Base-by-base conservation (phyloP, 2,888 invertebrate species). In the Sesia apiformis region DNA sequence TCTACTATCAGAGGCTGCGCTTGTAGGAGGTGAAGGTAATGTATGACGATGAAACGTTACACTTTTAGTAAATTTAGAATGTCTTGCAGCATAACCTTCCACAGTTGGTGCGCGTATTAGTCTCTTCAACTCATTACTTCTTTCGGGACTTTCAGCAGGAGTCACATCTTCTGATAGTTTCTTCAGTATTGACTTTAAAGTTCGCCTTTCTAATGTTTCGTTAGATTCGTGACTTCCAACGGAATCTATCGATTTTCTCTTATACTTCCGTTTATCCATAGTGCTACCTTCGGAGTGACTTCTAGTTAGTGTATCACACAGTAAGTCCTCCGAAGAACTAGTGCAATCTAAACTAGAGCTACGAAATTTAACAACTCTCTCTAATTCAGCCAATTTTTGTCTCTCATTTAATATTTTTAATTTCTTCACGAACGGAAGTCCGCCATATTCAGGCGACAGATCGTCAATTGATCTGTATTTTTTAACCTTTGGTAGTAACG, bases 31-130 rank as follows among this genome's bases (percentile, higher is more conserved):
- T 69, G 96, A 96, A 64, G 94, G 94, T 74, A 96, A 90, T 55
- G 96, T 96, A 77, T 95, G 94, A 58, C 94, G 90, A 83, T 96
- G 95, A 87, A 96, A 96, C 59, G 96, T 96, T 61, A 96, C 96
- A 82, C 96, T 96, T 90, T 96, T 97, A 53, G 95, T 91, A 77
- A 96, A 93, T 81, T 96, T 96, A 61, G 95, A 94, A 84, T 96
- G 96, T 72, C 96, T 91, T 53, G 95, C 96, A 57, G 95, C 96
- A 83, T 96, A 97, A 58, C 96, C 96, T 90, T 96, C 96, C 66
- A 96, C 89, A 57, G 96, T 96, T 59, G 95, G 96, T 40, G 96
- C 96, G 70, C 94, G 90, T 85, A 95, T 93, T 58, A 96, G 84
- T 72, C 91, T 93, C 65, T 91, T 92, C 55, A 94, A 84, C 71